Evolutionary conservation across 2,888 invertebrate genomes (phyloP).

Genomic region (Conus canariensis): DNA sequence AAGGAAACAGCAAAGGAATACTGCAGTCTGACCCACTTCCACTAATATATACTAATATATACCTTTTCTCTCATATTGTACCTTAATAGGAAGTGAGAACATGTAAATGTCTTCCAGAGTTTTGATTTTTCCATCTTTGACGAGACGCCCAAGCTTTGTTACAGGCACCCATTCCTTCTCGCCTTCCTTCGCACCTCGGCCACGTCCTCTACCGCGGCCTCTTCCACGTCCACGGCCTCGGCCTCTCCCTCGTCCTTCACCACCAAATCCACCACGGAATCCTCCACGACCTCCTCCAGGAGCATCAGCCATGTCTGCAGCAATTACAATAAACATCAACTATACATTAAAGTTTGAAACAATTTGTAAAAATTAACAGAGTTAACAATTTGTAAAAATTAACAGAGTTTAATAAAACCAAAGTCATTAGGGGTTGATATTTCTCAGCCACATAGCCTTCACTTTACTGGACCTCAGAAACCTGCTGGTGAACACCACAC

Average conservation of each 20-base stretch:
- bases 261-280: constrained; percentile 76
- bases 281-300: constrained; percentile 74
- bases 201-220: constrained; percentile 78
- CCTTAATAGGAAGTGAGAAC: constrained; percentile 98
- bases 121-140: constrained; percentile 97
- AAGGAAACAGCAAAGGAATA: neutral
- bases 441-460: too few species aligned
- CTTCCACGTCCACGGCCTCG: constrained; percentile 80
- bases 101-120: constrained; percentile 98
- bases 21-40: neutral
- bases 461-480: too few species aligned
- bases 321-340: neutral
- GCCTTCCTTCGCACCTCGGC: constrained; percentile 89
- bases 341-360: too few species aligned
- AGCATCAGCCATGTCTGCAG: constrained; percentile 94
- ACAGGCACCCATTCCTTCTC: constrained; percentile 99
- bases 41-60: neutral
- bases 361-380: too few species aligned
- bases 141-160: constrained; percentile 97
- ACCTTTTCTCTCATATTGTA: constrained; percentile 55
- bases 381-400: too few species aligned
- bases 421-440: too few species aligned
- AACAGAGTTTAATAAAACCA: too few species aligned
- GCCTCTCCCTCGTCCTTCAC: constrained; percentile 84
- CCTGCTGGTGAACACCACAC: too few species aligned